Percentiles rank a stretch among this genome's conserved stretches.
Evolutionary conservation across 2,797 vertebrate species (phyloP).

Genomic region (Enteromius argenteus): DNA sequence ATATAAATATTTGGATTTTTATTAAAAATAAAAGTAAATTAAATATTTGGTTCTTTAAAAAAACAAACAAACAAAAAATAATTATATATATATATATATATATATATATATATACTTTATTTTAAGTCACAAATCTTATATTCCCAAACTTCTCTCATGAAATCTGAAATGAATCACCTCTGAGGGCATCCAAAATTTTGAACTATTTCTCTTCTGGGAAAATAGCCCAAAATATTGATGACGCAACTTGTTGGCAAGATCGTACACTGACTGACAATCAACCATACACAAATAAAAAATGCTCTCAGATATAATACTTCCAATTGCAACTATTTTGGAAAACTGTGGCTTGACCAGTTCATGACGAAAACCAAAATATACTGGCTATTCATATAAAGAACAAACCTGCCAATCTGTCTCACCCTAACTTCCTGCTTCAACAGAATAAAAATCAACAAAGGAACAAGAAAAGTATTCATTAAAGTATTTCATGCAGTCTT

Average conservation of each 20-base stretch:
- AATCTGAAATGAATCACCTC: not conserved
- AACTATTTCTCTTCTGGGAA: not conserved
- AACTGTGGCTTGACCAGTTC: not conserved
- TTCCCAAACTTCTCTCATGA: not conserved
- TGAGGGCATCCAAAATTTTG: not conserved
- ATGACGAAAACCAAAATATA: not conserved
- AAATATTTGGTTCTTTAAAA: too few relatives aligned
- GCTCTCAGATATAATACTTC: conserved; percentile 6
- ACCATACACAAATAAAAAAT: not conserved
- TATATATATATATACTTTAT: not conserved
- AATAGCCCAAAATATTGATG: conserved; percentile 5
- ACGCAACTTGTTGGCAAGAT: conserved; percentile 2
- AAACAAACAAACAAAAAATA: too few relatives aligned
- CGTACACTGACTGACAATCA: not conserved
- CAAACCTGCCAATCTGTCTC: not conserved
- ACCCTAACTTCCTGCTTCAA: not conserved
- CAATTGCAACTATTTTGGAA: not conserved
- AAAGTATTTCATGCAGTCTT: conserved; percentile 13
- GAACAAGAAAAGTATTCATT: conserved; percentile 1
- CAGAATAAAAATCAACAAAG: not conserved
- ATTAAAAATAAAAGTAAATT: too few relatives aligned
- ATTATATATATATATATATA: too few relatives aligned
- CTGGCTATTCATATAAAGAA: not conserved
- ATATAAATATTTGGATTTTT: too few relatives aligned
- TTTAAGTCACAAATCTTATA: not conserved